Base-by-base conservation (phyloP, 2,113 vertebrate genomes). In the Perca schrenkii region DNA sequence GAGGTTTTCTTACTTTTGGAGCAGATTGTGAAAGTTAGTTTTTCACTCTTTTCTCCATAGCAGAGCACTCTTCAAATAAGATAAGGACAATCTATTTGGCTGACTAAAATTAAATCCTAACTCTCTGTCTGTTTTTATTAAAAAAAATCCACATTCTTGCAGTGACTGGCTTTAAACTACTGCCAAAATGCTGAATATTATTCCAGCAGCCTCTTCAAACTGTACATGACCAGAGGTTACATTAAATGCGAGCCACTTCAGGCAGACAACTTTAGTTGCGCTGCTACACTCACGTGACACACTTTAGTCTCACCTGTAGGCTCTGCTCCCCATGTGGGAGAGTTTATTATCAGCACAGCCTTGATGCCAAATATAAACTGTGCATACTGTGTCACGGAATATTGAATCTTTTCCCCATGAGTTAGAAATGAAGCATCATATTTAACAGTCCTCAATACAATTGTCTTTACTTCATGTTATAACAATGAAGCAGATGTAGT, bases 291-390 rank as follows among this genome's bases (percentile, higher is more conserved):
- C 50, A 74, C 72, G 60, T 58, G 62, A 62, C 53, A 69, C 54
- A 43, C n/a, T 53, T 61, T 16, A 3, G 21, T 52, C 53, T 58
- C 74, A 84, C 62, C 77, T 86, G 57, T 63, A 49, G 68, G 77
- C 60, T 78, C 54, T 53, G 52, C n/a, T 83, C 69, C 15, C 58
- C 68, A 52, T 34, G 36, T 68, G 74, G 50, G 25, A 66, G 47
- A 31, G 69, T 71, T 70, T 72, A 70, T 76, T 78, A 83, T 60
- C 12, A 16, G 65, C 65, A 53, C 68, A 78, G 72, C 25, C 52
- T 72, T 34, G 46, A 77, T 73, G 72, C 80, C 43, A 83, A 83
- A 71, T 65, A 83, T 85, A 62, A 82, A 62, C 79, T 50, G 21
- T 34, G 43, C 19, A 79, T 40, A 54, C 56, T 34, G 40, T 79